Evolutionary conservation across 1,140 invertebrate species (phyloP).

Genomic region (Cherax destructor): DNA sequence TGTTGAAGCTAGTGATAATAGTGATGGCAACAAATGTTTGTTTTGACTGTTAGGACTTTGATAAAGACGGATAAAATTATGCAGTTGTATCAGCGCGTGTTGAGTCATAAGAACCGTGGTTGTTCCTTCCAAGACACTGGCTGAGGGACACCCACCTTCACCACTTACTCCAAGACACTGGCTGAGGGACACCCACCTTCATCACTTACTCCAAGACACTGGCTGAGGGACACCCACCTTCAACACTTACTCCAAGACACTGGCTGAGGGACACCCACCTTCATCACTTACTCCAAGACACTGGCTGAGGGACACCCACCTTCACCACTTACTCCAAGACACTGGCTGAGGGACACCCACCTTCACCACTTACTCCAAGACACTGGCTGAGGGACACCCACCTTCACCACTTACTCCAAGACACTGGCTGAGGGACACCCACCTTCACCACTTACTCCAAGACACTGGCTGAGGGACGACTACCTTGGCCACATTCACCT

Average conservation of each 20-base stretch:
- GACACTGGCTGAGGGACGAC: too few species aligned
- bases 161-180: neutral
- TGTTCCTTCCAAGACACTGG: conserved; percentile 8
- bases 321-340: neutral
- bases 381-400: neutral
- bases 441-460: too few species aligned
- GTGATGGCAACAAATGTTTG: too few species aligned
- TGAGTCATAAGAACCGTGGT: neutral
- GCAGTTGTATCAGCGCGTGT: neutral
- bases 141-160: neutral
- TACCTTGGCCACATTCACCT: too few species aligned
- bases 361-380: too few species aligned
- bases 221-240: neutral
- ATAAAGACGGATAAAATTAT: conserved; percentile 10
- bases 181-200: neutral
- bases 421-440: too few species aligned
- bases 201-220: neutral
- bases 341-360: neutral
- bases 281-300: neutral
- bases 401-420: too few species aligned
- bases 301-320: neutral
- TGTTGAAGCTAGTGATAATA: neutral
- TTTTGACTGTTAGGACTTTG: neutral
- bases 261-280: neutral
- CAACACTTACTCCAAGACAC: neutral